phyloP scores from a whole-genome alignment of 92 coral and sea anemone species.

The Plumapathes pennacea region DNA sequence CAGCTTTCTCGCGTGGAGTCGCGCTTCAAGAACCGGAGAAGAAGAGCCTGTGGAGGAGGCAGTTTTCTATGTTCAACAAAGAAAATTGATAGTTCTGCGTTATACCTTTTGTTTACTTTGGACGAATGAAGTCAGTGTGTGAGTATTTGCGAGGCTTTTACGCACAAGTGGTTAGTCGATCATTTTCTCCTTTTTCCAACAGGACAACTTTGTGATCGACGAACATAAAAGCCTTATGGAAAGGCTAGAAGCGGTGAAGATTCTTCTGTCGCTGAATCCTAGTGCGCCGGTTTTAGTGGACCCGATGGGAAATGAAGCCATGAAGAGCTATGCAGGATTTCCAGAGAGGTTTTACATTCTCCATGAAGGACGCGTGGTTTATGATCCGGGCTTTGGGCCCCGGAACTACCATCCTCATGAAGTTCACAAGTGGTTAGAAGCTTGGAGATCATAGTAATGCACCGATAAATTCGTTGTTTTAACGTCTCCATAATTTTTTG shows the following conservation, averaged over 20 bases:
- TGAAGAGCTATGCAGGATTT: slow-evolving; percentile 37
- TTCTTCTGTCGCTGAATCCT: slow-evolving; percentile 36
- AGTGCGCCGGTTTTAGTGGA: slow-evolving; percentile 54
- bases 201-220: slow-evolving; percentile 6
- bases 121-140: too few relatives aligned
- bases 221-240: slow-evolving; percentile 40
- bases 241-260: slow-evolving; percentile 43
- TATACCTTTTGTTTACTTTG: too few relatives aligned
- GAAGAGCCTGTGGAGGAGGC: too few relatives aligned
- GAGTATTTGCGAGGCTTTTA: too few relatives aligned
- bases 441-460: slow-evolving; percentile 35
- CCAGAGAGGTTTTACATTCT: slow-evolving; percentile 58
- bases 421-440: slow-evolving; percentile 35
- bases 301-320: slow-evolving; percentile 40
- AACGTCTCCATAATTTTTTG: too few relatives aligned
- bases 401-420: slow-evolving; percentile 37
- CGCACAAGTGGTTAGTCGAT: neutral
- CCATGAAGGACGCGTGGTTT: slow-evolving; percentile 42
- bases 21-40: too few relatives aligned
- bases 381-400: slow-evolving; percentile 50
- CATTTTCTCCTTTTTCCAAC: neutral
- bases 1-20: too few relatives aligned
- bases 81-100: too few relatives aligned
- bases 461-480: too few relatives aligned
- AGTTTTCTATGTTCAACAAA: too few relatives aligned